phyloP scores from a whole-genome alignment of 2,797 vertebrate species.

The Glyptemys insculpta region DNA sequence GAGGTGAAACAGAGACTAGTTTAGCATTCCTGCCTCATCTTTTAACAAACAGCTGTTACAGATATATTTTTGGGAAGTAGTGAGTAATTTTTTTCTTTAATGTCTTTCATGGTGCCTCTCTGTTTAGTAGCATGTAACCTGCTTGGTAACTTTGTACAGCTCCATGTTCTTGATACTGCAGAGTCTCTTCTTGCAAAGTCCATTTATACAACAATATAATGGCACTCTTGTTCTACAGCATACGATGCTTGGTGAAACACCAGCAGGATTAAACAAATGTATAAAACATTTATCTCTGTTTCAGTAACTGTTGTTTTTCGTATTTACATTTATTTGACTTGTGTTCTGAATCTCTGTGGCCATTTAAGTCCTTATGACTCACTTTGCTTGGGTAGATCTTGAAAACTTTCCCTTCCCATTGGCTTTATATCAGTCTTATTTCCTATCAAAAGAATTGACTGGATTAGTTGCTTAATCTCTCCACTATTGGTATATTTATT shows the following conservation, averaged over 20 bases:
- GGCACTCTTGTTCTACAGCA: not conserved
- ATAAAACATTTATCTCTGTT: not conserved
- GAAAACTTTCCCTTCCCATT: not conserved
- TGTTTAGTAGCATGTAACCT: not conserved
- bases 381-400: not conserved
- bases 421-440: not conserved
- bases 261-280: not conserved
- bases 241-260: not conserved
- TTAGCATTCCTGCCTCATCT: not conserved
- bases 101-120: not conserved
- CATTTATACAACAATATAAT: not conserved
- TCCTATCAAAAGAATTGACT: not conserved
- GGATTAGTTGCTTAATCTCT: slow-evolving; percentile 4
- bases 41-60: not conserved
- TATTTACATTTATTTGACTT: not conserved
- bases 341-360: not conserved
- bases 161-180: not conserved
- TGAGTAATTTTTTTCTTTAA: not conserved
- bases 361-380: not conserved
- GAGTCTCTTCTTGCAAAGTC: not conserved
- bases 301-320: not conserved
- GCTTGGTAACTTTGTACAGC: not conserved
- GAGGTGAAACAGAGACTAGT: not conserved
- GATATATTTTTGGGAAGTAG: not conserved
- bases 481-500: not conserved